These are phyloP conservation scores for Anolis sagrei DNA, from an alignment of 2,113 vertebrate genomes.

Conservation along the genomic window DNA sequence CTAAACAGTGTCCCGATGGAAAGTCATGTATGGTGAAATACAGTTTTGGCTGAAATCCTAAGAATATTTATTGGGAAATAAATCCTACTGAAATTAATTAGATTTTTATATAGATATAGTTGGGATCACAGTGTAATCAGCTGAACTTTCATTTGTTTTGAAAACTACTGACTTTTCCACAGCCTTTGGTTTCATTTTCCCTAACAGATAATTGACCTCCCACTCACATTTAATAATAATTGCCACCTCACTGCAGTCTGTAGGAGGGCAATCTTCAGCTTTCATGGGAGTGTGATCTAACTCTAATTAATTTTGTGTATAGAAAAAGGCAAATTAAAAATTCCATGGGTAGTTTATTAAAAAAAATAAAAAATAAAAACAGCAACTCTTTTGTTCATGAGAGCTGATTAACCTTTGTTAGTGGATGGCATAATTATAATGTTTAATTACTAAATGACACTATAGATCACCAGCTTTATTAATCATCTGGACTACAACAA, in stretches of 20 bases:
- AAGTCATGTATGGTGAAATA: neutral
- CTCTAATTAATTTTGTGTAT: conserved; percentile 28
- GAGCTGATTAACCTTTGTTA: conserved; percentile 31
- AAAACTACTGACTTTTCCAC: neutral
- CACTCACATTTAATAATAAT: conserved; percentile 26
- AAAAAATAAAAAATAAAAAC: conserved; percentile 28
- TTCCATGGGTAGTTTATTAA: conserved; percentile 21
- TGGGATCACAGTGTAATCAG: neutral
- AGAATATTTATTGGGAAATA: neutral
- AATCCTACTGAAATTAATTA: neutral
- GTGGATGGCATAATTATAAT: conserved; percentile 26
- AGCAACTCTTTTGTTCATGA: conserved; percentile 7
- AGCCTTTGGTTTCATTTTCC: conserved; percentile 9
- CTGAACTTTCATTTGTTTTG: neutral
- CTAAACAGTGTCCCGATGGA: neutral
- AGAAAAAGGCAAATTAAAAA: conserved; percentile 38
- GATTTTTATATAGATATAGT: neutral
- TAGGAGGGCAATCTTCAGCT: conserved; percentile 9
- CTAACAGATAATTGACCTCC: neutral
- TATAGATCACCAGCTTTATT: conserved; percentile 19
- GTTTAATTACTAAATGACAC: conserved; percentile 37
- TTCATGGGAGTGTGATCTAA: conserved; percentile 11
- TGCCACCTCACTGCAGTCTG: neutral
- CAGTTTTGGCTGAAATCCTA: neutral
- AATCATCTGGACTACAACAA: conserved; percentile 20